Conservation (phyloP, 2,797 vertebrate genomes). For the Syndactyla subalaris region DNA sequence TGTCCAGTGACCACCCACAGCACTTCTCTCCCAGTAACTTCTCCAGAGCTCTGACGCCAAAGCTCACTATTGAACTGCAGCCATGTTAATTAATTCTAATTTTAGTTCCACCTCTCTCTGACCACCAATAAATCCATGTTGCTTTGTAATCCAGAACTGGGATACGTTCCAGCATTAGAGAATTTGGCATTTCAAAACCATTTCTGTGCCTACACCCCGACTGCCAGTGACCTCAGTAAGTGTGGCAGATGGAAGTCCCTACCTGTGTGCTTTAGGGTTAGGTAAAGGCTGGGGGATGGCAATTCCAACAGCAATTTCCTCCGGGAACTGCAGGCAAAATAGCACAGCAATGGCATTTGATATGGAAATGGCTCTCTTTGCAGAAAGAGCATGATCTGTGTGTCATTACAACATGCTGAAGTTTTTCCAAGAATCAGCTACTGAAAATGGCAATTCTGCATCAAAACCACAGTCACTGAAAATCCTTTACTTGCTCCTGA, state of each 20-base stretch:
- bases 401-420: background rate
- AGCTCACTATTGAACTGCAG: constrained; percentile 31
- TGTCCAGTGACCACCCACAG: background rate
- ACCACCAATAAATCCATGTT: constrained; percentile 57
- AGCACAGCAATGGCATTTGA: background rate
- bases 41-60: background rate
- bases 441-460: background rate
- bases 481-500: background rate
- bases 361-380: background rate
- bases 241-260: background rate
- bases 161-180: background rate
- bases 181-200: background rate
- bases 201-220: background rate
- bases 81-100: constrained; percentile 62
- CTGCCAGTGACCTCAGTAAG: background rate
- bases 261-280: background rate
- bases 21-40: background rate
- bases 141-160: background rate
- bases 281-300: background rate
- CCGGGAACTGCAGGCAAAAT: background rate
- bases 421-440: background rate
- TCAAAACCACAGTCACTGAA: background rate
- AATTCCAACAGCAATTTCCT: background rate
- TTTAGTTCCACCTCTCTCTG: constrained; percentile 53
- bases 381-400: background rate